Evolutionary conservation across 2,888 invertebrate genomes (phyloP).

Genomic region (Brachyptera putata): DNA sequence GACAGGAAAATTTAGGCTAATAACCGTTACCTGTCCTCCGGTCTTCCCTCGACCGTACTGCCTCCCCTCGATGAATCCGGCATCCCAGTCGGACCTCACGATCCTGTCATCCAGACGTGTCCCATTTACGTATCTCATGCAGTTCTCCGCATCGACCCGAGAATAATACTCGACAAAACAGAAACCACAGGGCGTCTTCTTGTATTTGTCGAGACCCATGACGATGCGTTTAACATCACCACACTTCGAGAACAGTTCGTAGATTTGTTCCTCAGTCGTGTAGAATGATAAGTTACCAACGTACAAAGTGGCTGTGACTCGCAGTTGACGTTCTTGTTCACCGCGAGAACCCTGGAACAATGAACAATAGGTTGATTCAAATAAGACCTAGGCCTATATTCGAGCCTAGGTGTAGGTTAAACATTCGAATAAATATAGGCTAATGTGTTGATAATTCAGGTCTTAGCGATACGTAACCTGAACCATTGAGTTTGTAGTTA

Average conservation of each 20-base stretch:
- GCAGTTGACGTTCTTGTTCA: slow-evolving; percentile 78
- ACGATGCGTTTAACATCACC: slow-evolving; percentile 88
- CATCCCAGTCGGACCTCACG: slow-evolving; percentile 98
- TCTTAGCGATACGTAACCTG: no score
- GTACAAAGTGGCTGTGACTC: slow-evolving; percentile 79
- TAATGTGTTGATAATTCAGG: no score
- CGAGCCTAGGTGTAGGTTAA: no score
- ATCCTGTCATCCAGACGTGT: slow-evolving; percentile 95
- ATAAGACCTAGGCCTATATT: no score
- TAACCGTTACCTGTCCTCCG: slow-evolving; percentile 83
- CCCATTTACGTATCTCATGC: slow-evolving; percentile 91
- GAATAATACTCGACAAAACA: slow-evolving; percentile 93
- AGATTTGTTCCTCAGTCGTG: slow-evolving; percentile 97
- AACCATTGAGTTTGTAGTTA: no score
- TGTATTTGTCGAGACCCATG: slow-evolving; percentile 50
- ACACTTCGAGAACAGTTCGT: slow-evolving; percentile 91
- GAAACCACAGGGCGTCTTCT: slow-evolving; percentile 98
- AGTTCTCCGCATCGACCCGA: slow-evolving; percentile 69
- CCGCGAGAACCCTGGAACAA: slow-evolving; percentile 73
- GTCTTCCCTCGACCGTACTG: slow-evolving; percentile 98
- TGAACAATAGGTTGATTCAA: no score
- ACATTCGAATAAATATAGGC: no score
- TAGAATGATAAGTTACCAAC: slow-evolving; percentile 97
- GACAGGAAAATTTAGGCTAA: no score
- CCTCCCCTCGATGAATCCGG: slow-evolving; percentile 96